Conservation (phyloP, 2,113 vertebrate species). For the Bufo bufo region DNA sequence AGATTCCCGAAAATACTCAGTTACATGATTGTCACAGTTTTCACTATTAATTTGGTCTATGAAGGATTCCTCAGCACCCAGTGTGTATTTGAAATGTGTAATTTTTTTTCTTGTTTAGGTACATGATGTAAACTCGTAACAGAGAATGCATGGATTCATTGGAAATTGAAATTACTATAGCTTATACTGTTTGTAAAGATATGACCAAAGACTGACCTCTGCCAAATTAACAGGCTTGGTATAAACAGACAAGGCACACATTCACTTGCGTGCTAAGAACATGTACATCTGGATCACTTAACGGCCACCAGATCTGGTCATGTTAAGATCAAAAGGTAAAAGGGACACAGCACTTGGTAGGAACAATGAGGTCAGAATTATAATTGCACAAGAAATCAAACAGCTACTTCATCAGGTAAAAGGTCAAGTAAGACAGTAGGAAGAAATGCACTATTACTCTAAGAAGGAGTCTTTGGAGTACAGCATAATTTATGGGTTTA, state of each 20-base stretch:
- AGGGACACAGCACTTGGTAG: slow-evolving; percentile 4
- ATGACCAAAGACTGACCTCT: slow-evolving; percentile 34
- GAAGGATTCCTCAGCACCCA: neutral
- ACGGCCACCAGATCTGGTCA: slow-evolving; percentile 45
- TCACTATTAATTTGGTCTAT: too few relatives aligned
- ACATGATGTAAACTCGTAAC: neutral
- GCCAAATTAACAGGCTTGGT: neutral
- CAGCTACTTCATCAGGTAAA: neutral
- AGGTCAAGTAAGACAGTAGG: neutral
- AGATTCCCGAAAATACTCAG: too few relatives aligned
- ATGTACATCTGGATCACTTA: slow-evolving; percentile 43
- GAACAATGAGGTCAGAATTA: neutral
- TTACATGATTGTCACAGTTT: too few relatives aligned
- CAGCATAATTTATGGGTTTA: neutral
- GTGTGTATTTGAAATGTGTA: neutral
- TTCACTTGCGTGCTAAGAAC: slow-evolving; percentile 41
- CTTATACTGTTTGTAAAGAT: neutral
- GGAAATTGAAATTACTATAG: neutral
- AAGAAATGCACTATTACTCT: neutral
- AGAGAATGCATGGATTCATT: neutral
- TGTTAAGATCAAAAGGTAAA: slow-evolving; percentile 44
- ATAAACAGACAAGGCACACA: neutral
- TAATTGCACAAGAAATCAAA: neutral
- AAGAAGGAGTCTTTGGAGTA: neutral
- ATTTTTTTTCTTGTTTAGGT: neutral